Conservation (phyloP, 1,140 invertebrate species). For the Philopotamus ludificatus region DNA sequence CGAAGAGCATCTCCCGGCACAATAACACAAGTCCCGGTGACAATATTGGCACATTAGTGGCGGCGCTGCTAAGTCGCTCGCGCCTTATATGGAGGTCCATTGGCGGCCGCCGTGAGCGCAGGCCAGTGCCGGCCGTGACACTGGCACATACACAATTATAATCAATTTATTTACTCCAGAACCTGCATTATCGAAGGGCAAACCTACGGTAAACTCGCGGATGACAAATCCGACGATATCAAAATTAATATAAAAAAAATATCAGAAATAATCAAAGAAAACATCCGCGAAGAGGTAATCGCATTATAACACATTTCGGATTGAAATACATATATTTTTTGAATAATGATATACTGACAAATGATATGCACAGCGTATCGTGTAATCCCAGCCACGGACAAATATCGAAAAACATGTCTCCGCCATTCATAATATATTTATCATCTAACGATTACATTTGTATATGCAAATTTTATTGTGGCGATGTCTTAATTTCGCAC, state of each 20-base stretch:
- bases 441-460: slow-evolving; percentile 13
- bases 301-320: too few species aligned
- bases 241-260: too few species aligned
- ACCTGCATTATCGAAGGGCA: too few species aligned
- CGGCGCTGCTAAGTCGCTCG: slow-evolving; percentile 28
- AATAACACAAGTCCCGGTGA: slow-evolving; percentile 31
- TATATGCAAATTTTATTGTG: slow-evolving; percentile 31
- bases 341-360: too few species aligned
- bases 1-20: background rate
- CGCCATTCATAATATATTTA: slow-evolving; percentile 20
- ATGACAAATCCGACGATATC: background rate
- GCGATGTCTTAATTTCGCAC: slow-evolving; percentile 29
- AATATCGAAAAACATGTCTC: too few species aligned
- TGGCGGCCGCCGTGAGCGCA: slow-evolving; percentile 8
- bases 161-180: too few species aligned
- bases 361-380: too few species aligned
- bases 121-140: background rate
- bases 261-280: too few species aligned
- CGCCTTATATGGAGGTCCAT: slow-evolving; percentile 27
- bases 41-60: slow-evolving; percentile 39
- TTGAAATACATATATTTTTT: background rate
- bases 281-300: too few species aligned
- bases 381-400: background rate
- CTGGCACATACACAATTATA: too few species aligned
- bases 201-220: too few species aligned